Conservation (phyloP, 1,140 invertebrate species). For the Sycophila sp. region DNA sequence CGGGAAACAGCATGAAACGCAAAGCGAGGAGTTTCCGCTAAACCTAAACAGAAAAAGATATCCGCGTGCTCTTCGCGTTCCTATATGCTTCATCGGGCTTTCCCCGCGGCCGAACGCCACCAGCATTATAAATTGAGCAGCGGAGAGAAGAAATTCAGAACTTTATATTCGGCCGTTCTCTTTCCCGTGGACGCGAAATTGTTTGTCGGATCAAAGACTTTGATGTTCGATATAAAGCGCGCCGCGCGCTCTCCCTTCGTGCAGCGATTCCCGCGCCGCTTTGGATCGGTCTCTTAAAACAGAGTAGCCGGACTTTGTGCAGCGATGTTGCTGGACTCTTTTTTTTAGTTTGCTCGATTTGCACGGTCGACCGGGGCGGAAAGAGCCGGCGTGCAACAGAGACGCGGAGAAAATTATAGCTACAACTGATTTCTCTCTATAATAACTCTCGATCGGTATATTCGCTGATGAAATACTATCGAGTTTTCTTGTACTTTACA, state of each 20-base stretch:
- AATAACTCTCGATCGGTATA: slow-evolving; percentile 35
- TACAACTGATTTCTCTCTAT: slow-evolving; percentile 21
- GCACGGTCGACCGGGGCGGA: too few relatives aligned
- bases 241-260: slow-evolving; percentile 21
- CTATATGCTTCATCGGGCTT: too few relatives aligned
- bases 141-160: slow-evolving; percentile 1
- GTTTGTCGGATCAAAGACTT: slow-evolving; percentile 13
- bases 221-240: slow-evolving; percentile 19
- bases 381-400: too few relatives aligned
- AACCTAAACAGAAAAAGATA: too few relatives aligned
- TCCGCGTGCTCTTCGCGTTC: too few relatives aligned
- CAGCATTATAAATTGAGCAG: slow-evolving; percentile 17
- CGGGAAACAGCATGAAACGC: too few relatives aligned
- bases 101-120: not conserved
- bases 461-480: slow-evolving; percentile 23
- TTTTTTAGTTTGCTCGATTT: too few relatives aligned
- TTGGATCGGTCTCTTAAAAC: slow-evolving; percentile 21
- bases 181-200: slow-evolving; percentile 8
- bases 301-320: not conserved
- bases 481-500: slow-evolving; percentile 1
- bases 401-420: not conserved
- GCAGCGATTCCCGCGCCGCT: slow-evolving; percentile 11
- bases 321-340: not conserved
- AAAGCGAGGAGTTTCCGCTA: too few relatives aligned
- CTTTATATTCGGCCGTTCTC: not conserved